Percentiles rank a stretch among this genome's conserved stretches.
Evolutionary conservation across 2,797 vertebrate genomes (phyloP).

Genomic region (Acipenser oxyrinchus): DNA sequence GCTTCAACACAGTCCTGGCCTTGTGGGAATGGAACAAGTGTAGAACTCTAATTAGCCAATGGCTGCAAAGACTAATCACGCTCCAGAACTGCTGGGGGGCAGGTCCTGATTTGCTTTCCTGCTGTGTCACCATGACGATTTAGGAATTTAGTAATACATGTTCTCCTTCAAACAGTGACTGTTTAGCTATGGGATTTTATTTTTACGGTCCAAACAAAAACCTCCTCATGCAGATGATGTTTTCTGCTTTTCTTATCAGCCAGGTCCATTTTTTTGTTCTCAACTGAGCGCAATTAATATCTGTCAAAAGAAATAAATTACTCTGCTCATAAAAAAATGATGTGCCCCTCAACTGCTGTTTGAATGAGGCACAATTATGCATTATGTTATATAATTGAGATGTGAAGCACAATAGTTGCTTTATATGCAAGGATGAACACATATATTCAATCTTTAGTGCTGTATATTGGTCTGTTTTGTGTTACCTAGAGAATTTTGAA

Average conservation of each 20-base stretch:
- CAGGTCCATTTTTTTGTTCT: constrained; percentile 26
- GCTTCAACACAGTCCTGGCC: constrained; percentile 6
- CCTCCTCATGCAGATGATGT: constrained; percentile 24
- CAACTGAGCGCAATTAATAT: constrained; percentile 41
- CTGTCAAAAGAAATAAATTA: constrained; percentile 44
- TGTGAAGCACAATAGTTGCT: constrained; percentile 2
- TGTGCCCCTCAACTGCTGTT: constrained; percentile 26
- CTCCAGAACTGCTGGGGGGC: constrained; percentile 22
- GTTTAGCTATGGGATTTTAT: constrained; percentile 19
- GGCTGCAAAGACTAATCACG: constrained; percentile 26
- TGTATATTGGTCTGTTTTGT: background rate
- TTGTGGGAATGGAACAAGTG: constrained; percentile 16
- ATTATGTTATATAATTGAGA: constrained; percentile 16
- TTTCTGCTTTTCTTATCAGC: constrained; percentile 36
- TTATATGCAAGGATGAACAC: constrained; percentile 8
- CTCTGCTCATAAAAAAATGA: constrained; percentile 34
- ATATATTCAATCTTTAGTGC: background rate
- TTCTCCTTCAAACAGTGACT: constrained; percentile 32
- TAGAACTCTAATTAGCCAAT: constrained; percentile 27
- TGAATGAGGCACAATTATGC: constrained; percentile 41
- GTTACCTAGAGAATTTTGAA: background rate
- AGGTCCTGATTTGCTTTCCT: constrained; percentile 23
- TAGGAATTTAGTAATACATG: constrained; percentile 31
- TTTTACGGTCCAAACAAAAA: constrained; percentile 24
- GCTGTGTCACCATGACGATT: constrained; percentile 31